Base-by-base conservation (phyloP, 2,797 vertebrate genomes). In the Chloroceryle amazona region DNA sequence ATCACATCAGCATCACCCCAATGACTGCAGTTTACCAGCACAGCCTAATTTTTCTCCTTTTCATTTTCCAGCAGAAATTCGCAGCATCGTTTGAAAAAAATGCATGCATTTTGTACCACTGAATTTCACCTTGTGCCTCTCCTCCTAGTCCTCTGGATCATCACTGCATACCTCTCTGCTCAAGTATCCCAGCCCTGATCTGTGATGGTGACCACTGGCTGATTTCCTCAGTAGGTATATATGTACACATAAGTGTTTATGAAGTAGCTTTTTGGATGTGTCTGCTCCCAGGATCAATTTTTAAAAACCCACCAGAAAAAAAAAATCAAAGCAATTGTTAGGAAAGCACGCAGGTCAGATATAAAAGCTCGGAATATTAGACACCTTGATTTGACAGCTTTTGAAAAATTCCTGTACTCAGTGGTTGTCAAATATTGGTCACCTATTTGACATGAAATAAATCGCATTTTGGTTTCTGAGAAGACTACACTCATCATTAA, bases 371-470 rank as follows among this genome's bases (percentile, higher is more conserved):
- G 67, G 51, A 70, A 11, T 75, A 66, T n/a, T 55, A 89, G 33
- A 86, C 49, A 73, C 7, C 2, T 22, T 61, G 47, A 85, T 82
- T 52, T 73, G 13, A 85, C 44, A 61, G 2, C 15, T 67, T 86
- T 52, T 52, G 46, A 92, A 95, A 94, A 96, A 92, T 79, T 70
- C 33, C 51, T 70, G 14, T 65, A 47, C 20, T 81, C 66, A 13
- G 31, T 47, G 62, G 35, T 60, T 92, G 46, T 79, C 93, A 92
- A 75, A 79, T 41, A 6, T 25, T 93, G n/a, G 66, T 82, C 83
- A 81, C 31, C 20, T 75, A 37, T 73, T 62, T 76, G 92, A 90
- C 81, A 85, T 18, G 7, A 94, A 95, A 95, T 84, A 92, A 95
- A 95, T 90, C 70, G 35, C 52, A 61, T 87, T 92, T 90, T 89